Percentiles rank a stretch among this genome's conserved stretches.
Conservation (phyloP, 2,113 vertebrate species). For the Crotophaga sulcirostris region DNA sequence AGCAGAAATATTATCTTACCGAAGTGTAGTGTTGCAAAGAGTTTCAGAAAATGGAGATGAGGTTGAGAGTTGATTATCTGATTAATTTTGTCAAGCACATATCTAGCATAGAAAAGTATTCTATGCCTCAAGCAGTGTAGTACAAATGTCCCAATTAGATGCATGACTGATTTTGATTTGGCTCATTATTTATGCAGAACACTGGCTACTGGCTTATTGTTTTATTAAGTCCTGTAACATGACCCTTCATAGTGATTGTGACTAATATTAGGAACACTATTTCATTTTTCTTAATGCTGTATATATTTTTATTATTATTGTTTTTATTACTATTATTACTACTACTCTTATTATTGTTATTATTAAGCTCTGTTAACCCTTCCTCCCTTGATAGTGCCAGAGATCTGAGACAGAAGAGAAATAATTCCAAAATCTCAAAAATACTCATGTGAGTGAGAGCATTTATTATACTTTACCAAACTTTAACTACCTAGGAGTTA, state of each 20-base stretch:
- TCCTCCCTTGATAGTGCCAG: background rate
- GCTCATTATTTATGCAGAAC: conserved; percentile 79
- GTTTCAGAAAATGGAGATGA: conserved; percentile 43
- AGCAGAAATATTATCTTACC: conserved; percentile 24
- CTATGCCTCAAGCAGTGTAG: conserved; percentile 73
- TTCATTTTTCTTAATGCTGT: background rate
- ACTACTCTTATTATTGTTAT: background rate
- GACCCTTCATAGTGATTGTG: conserved; percentile 49
- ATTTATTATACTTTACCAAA: background rate
- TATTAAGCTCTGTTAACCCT: background rate
- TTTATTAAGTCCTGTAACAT: conserved; percentile 61
- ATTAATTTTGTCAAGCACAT: conserved; percentile 71
- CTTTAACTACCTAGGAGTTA: background rate
- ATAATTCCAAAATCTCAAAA: background rate
- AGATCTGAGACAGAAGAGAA: background rate
- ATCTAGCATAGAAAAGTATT: conserved; percentile 65
- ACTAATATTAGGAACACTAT: background rate
- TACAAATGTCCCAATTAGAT: conserved; percentile 83
- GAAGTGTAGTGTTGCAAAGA: background rate
- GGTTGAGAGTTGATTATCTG: conserved; percentile 56
- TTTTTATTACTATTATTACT: background rate
- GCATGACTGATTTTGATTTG: conserved; percentile 77
- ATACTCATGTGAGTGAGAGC: background rate
- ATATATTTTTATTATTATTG: background rate
- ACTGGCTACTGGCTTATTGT: conserved; percentile 67